Conservation (phyloP, 2,797 vertebrate genomes). For the Chanos chanos region DNA sequence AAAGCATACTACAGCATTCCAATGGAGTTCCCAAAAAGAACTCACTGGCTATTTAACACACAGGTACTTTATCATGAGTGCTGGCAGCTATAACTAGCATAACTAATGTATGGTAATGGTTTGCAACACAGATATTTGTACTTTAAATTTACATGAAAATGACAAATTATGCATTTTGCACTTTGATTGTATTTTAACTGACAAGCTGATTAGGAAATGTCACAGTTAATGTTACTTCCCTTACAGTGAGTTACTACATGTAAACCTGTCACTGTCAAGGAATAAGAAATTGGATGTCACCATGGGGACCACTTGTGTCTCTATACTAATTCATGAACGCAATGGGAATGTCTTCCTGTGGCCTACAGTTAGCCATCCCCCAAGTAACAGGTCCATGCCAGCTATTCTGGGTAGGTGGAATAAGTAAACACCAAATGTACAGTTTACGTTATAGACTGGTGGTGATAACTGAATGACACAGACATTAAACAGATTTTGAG, state of each 20-base stretch:
- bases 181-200: no score
- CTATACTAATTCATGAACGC: conserved; percentile 53
- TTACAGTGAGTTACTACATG: conserved; percentile 50
- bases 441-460: no score
- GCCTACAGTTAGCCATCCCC: conserved; percentile 54
- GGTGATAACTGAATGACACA: no score
- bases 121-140: no score
- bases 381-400: conserved; percentile 8
- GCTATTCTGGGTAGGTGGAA: conserved; percentile 63
- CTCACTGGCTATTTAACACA: neutral
- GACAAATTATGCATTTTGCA: neutral
- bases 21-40: conserved; percentile 28
- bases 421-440: neutral
- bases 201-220: no score
- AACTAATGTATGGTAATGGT: no score
- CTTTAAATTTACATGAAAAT: no score
- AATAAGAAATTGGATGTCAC: conserved; percentile 50
- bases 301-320: conserved; percentile 38
- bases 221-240: neutral
- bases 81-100: no score
- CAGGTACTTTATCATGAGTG: conserved; percentile 46
- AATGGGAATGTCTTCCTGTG: conserved; percentile 50
- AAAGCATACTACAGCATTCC: neutral
- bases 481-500: no score
- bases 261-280: no score